Conservation (phyloP, 30 jellyfish, hydroid and myxozoan species). For the Chironex yamaguchii region DNA sequence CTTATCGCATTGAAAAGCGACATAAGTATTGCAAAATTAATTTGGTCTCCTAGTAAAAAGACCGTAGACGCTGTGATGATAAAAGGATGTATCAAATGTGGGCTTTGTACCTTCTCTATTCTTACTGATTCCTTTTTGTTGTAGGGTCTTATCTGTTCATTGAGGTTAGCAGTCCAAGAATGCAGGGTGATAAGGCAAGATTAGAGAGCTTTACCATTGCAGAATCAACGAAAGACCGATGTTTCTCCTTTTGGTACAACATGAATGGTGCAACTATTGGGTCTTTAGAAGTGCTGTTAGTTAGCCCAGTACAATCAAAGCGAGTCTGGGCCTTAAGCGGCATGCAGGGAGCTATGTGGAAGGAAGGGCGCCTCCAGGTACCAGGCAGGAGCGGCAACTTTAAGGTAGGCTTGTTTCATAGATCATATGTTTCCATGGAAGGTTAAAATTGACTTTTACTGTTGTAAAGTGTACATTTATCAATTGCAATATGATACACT, state of each 20-base stretch:
- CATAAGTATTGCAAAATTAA: no score
- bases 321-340: constrained; percentile 71
- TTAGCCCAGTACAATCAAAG: neutral
- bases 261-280: constrained; percentile 86
- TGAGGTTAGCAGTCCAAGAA: constrained; percentile 77
- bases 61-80: no score
- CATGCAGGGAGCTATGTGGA: constrained; percentile 75
- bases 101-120: no score
- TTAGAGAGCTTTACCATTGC: constrained; percentile 47
- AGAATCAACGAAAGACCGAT: constrained; percentile 31
- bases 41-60: no score
- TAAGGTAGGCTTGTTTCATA: constrained; percentile 47
- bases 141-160: constrained; percentile 74
- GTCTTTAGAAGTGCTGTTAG: constrained; percentile 25
- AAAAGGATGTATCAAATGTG: no score
- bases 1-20: no score
- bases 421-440: no score
- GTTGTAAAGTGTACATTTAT: no score
- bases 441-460: no score
- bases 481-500: no score
- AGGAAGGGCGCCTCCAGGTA: constrained; percentile 48
- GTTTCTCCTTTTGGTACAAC: constrained; percentile 73
- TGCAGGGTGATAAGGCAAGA: constrained; percentile 58
- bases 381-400: constrained; percentile 32
- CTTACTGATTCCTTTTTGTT: no score